Base-by-base conservation (phyloP, 2,113 vertebrate species). In the Drymodes brunneopygia region DNA sequence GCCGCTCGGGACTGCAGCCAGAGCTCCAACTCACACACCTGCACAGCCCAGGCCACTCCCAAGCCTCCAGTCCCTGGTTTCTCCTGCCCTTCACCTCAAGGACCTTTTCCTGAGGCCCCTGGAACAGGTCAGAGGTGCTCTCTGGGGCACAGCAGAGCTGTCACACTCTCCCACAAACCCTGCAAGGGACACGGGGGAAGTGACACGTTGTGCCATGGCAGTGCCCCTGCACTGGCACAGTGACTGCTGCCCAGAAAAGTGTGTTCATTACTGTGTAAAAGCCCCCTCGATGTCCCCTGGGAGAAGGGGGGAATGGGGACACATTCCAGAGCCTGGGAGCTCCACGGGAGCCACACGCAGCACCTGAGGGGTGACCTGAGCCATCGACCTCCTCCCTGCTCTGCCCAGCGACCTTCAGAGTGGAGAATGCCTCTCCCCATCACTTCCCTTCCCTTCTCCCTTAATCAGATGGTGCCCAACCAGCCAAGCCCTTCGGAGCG, bases 231-330 rank as follows among this genome's bases (percentile, higher is more conserved):
- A n/a, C 7, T 75, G 35, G 67, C 83, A 40, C 66, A 12, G 5
- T 0, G 10, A 5, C 44, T 61, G 70, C 28, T 42, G 45, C 11
- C 75, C 25, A 3, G 13, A 18, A 12, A 33, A 15, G 3, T 0
- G 5, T 2, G 10, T 7, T 38, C 53, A 13, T 4, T 1, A 1
- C 24, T 2, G 0, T 2, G 5, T 1, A 21, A 3, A 38, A 27
- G 29, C 20, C 21, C 33, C 2, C 19, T 25, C 0, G 2, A 14
- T 38, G 19, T 42, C 58, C 58, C 91, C 51, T 9, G 62, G 70
- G 61, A 50, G 6, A 11, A 25, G 15, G 22, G 19, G 9, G 2
- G 2, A 3, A 6, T 33, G 40, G 28, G 64, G 57, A n/a, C 19
- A 27, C 24, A 5, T 36, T 54, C 36, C 86, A 6, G 56, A 56